Evolutionary conservation across 2,888 invertebrate species (phyloP).

Genomic region (Lithosia quadra): DNA sequence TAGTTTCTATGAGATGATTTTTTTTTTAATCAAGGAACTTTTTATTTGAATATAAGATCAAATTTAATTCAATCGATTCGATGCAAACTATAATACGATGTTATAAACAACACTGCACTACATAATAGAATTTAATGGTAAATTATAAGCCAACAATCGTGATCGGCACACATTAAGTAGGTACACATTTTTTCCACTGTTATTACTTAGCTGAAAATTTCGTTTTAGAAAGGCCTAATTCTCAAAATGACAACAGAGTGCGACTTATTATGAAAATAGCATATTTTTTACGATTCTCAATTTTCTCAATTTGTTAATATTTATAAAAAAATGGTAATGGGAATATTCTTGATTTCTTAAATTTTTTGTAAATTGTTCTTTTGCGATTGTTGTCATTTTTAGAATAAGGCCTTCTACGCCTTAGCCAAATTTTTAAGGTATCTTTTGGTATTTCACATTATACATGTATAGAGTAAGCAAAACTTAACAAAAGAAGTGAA

Average conservation of each 20-base stretch:
- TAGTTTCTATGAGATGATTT: slow-evolving; percentile 39
- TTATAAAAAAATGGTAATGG: too few relatives aligned
- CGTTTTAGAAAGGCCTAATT: not conserved
- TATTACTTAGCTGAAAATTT: not conserved
- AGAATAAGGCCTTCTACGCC: too few relatives aligned
- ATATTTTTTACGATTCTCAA: too few relatives aligned
- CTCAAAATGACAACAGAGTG: too few relatives aligned
- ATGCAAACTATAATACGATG: slow-evolving; percentile 34
- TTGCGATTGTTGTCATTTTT: too few relatives aligned
- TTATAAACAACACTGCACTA: slow-evolving; percentile 44
- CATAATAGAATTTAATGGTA: slow-evolving; percentile 7
- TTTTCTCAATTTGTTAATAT: too few relatives aligned
- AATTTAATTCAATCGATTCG: slow-evolving; percentile 45
- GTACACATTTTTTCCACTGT: not conserved
- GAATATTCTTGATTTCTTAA: too few relatives aligned
- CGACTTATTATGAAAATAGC: too few relatives aligned
- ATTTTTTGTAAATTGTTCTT: too few relatives aligned
- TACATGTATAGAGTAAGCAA: not conserved
- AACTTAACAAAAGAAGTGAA: not conserved
- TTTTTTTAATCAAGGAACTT: slow-evolving; percentile 47
- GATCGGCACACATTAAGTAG: not conserved
- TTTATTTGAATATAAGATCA: slow-evolving; percentile 41
- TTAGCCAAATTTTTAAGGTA: too few relatives aligned
- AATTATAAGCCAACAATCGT: slow-evolving; percentile 7
- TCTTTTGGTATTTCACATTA: not conserved